phyloP scores from a whole-genome alignment of 1,140 invertebrate genomes.

The Lordiphosa mommai region DNA sequence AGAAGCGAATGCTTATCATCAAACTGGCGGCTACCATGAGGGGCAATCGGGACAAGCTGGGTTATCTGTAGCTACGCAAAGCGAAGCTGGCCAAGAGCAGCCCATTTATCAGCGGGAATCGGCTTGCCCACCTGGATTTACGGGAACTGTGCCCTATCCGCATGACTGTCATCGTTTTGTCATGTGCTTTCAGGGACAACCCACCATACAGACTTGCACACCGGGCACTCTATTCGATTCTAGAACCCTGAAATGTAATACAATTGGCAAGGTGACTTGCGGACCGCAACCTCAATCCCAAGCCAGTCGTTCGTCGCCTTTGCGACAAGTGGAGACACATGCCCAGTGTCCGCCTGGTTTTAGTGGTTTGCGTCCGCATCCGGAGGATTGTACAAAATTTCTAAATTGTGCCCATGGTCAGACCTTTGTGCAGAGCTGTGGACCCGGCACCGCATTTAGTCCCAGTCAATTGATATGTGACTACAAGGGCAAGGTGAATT shows the following conservation, averaged over 20 bases:
- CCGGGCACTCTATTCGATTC: constrained; percentile 86
- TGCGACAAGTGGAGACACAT: constrained; percentile 23
- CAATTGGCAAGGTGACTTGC: constrained; percentile 67
- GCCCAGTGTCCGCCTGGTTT: constrained; percentile 79
- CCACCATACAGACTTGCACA: constrained; percentile 83
- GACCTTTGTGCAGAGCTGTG: constrained; percentile 83
- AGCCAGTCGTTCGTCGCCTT: constrained; percentile 32
- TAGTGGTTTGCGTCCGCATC: constrained; percentile 83
- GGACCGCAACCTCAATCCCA: constrained; percentile 11
- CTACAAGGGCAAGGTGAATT: constrained; percentile 83
- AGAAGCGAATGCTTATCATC: constrained; percentile 58
- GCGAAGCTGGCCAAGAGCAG: too few species aligned
- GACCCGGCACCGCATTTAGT: constrained; percentile 86
- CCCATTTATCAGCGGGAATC: constrained; percentile 49
- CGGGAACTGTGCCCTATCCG: constrained; percentile 83
- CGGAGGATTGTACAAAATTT: constrained; percentile 84
- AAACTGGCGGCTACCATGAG: constrained; percentile 32
- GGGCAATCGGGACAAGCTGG: constrained; percentile 25
- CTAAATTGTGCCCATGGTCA: constrained; percentile 84
- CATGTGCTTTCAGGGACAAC: constrained; percentile 84
- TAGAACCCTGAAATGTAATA: constrained; percentile 83
- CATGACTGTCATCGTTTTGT: constrained; percentile 85
- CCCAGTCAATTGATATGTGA: constrained; percentile 82
- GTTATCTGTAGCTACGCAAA: constrained; percentile 45
- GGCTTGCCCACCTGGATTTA: constrained; percentile 81